Evolutionary conservation across 2,888 invertebrate genomes (phyloP), one percentile per base, ranked within the genome.

Genomic region (Alsophila aescularia): DNA sequence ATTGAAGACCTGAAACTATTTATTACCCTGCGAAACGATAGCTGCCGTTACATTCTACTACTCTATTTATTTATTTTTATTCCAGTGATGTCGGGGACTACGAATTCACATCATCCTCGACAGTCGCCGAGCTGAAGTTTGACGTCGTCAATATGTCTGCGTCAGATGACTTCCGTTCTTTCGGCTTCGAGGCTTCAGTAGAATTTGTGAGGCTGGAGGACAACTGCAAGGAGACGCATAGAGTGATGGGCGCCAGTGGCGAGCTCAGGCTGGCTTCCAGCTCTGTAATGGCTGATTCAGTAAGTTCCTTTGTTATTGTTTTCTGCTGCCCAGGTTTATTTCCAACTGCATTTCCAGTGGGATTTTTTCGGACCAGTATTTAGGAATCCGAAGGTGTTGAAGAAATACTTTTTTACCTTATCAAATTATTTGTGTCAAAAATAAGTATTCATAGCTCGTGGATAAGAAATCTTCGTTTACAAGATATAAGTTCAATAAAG

Each of bases 101-200:
- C 77, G 95, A 95, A 65, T 95, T 96, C 77, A 94, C 95, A 31
- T 97, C 97, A 8, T 93, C 94, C 10, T 93, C 96, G 45, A 94
- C 95, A 64, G 93, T 96, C 29, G 94, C 96, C 10, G 97, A 97
- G 78, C 92, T 98, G 31, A 94, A 95, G 71, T 97, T 98, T 74
- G 95, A 95, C 64, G 95, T 97, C 12, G 93, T 94, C 52, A 95
- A 95, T 68, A 97, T 98, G 98, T 94, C 95, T 60, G 94, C 97
- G 0, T 90, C 95, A 13, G 97, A 98, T 74, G 96, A 98, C 90
- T 97, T 96, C 79, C 94, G 96, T 54, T 95, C 95, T 41, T 93
- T 97, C 65, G 95, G 95, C 75, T 96, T 98, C 81, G 96, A 97
- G 80, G 97, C 96, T 5, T 94, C 94, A 35, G 97, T 96, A 83